Percentiles rank a stretch among this genome's conserved stretches.
Conservation (phyloP, 2,888 invertebrate genomes). For the Congeria kusceri region DNA sequence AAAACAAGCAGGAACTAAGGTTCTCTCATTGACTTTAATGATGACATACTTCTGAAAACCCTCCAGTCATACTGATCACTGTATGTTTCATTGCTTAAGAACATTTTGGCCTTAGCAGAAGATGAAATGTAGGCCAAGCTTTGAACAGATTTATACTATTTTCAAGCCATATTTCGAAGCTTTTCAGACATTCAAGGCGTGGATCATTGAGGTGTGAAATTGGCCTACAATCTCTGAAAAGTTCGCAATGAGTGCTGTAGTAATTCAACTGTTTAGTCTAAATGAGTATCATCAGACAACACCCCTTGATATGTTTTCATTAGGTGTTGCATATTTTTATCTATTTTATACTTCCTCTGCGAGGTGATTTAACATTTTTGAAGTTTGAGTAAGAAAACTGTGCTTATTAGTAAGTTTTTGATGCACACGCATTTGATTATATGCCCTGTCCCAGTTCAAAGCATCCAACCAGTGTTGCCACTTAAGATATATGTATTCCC, state of each 20-base stretch:
- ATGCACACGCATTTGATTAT: too few relatives aligned
- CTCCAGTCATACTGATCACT: slow-evolving; percentile 39
- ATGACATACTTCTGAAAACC: slow-evolving; percentile 38
- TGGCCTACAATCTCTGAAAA: slow-evolving; percentile 43
- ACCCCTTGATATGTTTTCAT: slow-evolving; percentile 31
- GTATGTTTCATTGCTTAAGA: slow-evolving; percentile 44
- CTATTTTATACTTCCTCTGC: too few relatives aligned
- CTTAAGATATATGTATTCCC: too few relatives aligned
- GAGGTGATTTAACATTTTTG: too few relatives aligned
- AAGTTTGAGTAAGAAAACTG: too few relatives aligned
- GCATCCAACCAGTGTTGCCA: too few relatives aligned
- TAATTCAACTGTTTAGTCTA: slow-evolving; percentile 29
- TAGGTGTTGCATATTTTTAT: slow-evolving; percentile 15
- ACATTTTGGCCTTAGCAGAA: slow-evolving; percentile 38
- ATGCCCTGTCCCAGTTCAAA: too few relatives aligned
- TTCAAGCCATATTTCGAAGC: slow-evolving; percentile 31
- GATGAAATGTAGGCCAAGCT: slow-evolving; percentile 8
- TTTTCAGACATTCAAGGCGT: slow-evolving; percentile 16
- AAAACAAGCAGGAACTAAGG: slow-evolving; percentile 43
- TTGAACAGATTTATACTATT: too few relatives aligned
- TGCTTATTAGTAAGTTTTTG: too few relatives aligned
- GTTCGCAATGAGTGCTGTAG: slow-evolving; percentile 30
- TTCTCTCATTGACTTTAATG: slow-evolving; percentile 28
- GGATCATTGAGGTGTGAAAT: slow-evolving; percentile 27
- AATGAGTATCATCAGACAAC: slow-evolving; percentile 24